Percentiles rank a stretch among this genome's conserved stretches.
Evolutionary conservation across 2,113 vertebrate species (phyloP).

Genomic region (Gnathonemus echidnorhynchus): DNA sequence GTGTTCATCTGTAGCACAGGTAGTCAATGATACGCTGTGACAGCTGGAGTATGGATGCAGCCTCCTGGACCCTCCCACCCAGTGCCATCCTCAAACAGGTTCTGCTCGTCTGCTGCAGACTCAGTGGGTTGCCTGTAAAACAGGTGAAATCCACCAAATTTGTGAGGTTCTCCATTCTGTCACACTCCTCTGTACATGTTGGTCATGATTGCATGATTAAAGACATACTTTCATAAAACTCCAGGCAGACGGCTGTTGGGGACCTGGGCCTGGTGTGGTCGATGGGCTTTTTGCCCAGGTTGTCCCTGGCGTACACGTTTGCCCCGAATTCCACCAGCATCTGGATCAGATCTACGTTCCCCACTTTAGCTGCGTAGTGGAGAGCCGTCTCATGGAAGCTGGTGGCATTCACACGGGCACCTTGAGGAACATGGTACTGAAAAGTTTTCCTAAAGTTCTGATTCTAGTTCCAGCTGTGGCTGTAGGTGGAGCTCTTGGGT

Average conservation of each 20-base stretch:
- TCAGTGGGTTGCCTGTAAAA: constrained; percentile 65
- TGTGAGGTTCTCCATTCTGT: not conserved
- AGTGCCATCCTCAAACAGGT: constrained; percentile 62
- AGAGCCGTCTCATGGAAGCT: constrained; percentile 82
- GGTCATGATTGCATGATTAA: not conserved
- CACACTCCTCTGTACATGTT: not conserved
- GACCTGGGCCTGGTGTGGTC: constrained; percentile 71
- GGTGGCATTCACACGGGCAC: constrained; percentile 78
- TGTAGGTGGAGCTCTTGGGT: not conserved
- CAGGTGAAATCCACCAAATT: not conserved
- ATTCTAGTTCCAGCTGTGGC: not conserved
- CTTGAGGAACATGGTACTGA: constrained; percentile 43
- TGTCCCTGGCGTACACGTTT: constrained; percentile 71
- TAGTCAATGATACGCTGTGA: constrained; percentile 64
- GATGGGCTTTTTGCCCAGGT: constrained; percentile 62
- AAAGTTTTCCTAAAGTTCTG: not conserved
- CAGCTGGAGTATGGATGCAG: constrained; percentile 62
- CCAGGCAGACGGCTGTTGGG: constrained; percentile 57
- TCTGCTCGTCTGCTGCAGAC: constrained; percentile 78
- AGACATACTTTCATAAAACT: constrained; percentile 70
- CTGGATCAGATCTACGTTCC: constrained; percentile 68
- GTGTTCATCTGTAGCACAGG: constrained; percentile 64
- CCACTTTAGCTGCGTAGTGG: constrained; percentile 74
- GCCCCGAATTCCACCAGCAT: constrained; percentile 81
- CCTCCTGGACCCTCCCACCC: constrained; percentile 57